Evolutionary conservation across 2,888 invertebrate genomes (phyloP).

Genomic region (Eustalomyia histrio): DNA sequence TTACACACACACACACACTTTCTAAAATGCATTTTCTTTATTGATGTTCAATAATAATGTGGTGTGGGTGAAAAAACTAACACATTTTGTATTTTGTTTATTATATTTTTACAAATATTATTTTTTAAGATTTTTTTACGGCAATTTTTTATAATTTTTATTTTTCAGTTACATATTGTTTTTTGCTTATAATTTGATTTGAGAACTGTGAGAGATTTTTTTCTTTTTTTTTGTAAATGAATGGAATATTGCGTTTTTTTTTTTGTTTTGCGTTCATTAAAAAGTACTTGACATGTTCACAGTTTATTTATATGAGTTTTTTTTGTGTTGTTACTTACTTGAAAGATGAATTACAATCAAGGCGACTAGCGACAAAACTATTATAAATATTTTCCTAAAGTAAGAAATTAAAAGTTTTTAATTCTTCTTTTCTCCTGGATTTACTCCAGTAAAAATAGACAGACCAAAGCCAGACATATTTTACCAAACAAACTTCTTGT

Average conservation of each 20-base stretch:
- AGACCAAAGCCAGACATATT: too few species aligned
- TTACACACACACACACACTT: slow-evolving; percentile 61
- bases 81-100: slow-evolving; percentile 10
- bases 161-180: background rate
- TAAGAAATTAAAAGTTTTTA: background rate
- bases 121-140: background rate
- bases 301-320: slow-evolving; percentile 19
- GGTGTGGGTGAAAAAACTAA: slow-evolving; percentile 76
- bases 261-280: slow-evolving; percentile 34
- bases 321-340: background rate
- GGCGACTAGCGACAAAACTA: background rate
- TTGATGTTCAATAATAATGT: slow-evolving; percentile 50
- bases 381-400: background rate
- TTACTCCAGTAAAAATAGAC: too few species aligned
- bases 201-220: slow-evolving; percentile 39
- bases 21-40: slow-evolving; percentile 21
- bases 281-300: slow-evolving; percentile 59
- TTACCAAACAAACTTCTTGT: background rate
- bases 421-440: too few species aligned
- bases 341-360: background rate
- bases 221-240: slow-evolving; percentile 27
- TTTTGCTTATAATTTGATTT: slow-evolving; percentile 8
- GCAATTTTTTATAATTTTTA: background rate
- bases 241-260: slow-evolving; percentile 42
- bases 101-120: slow-evolving; percentile 38